These are phyloP conservation scores for Nerophis lumbriciformis DNA, from an alignment of 2,113 vertebrate species.

Conservation along the genomic window DNA sequence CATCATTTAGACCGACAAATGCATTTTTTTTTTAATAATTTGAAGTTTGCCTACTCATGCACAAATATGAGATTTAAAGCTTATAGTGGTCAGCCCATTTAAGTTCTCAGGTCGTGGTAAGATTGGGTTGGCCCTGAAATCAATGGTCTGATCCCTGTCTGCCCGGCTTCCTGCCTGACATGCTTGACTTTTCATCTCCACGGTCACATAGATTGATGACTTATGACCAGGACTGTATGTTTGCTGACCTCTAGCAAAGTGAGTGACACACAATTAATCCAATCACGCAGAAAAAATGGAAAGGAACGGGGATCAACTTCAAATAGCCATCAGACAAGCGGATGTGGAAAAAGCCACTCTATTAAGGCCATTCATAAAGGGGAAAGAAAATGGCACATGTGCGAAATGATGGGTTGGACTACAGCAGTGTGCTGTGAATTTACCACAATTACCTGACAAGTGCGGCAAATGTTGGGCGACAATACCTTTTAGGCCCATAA, in stretches of 20 bases:
- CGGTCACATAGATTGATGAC: slow-evolving; percentile 78
- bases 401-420: slow-evolving; percentile 11
- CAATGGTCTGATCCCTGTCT: slow-evolving; percentile 73
- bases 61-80: slow-evolving; percentile 40
- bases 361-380: slow-evolving; percentile 20
- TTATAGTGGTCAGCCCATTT: slow-evolving; percentile 54
- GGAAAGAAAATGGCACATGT: slow-evolving; percentile 9
- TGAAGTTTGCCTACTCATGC: slow-evolving; percentile 29
- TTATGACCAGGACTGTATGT: slow-evolving; percentile 76
- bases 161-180: slow-evolving; percentile 71
- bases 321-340: slow-evolving; percentile 62
- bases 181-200: slow-evolving; percentile 77
- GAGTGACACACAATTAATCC: slow-evolving; percentile 79
- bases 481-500: not conserved
- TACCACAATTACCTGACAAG: slow-evolving; percentile 16
- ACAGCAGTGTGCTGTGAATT: slow-evolving; percentile 12
- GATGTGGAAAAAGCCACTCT: slow-evolving; percentile 39
- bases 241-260: slow-evolving; percentile 75
- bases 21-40: not conserved
- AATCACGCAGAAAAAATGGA: slow-evolving; percentile 66
- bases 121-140: slow-evolving; percentile 74
- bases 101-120: slow-evolving; percentile 56
- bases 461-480: not conserved
- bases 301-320: slow-evolving; percentile 54
- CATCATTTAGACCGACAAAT: not conserved